Evolutionary conservation across 2,113 vertebrate genomes (phyloP).

Genomic region (Dasyornis broadbenti): DNA sequence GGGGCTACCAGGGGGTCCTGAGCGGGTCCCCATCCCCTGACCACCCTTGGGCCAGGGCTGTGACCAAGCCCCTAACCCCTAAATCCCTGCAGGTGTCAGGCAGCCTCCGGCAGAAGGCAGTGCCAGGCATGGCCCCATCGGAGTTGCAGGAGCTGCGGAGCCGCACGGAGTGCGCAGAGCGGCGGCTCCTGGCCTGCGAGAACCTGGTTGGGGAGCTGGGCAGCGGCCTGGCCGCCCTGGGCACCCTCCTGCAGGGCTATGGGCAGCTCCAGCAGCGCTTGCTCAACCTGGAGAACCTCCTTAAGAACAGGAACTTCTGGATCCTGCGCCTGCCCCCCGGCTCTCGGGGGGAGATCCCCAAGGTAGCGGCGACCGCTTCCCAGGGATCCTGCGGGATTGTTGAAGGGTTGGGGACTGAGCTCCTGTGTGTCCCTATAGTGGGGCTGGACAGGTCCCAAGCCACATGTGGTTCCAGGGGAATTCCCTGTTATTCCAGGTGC

Average conservation of each 20-base stretch:
- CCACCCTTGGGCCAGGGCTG: not conserved
- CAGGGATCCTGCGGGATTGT: not conserved
- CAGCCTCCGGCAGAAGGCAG: not conserved
- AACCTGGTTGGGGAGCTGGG: conserved; percentile 72
- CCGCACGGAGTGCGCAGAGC: conserved; percentile 46
- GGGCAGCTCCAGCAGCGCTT: conserved; percentile 67
- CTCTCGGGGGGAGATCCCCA: conserved; percentile 59
- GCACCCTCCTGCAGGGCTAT: conserved; percentile 64
- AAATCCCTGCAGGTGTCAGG: not conserved
- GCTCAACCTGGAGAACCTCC: conserved; percentile 73
- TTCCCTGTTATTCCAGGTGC: conserved; percentile 57
- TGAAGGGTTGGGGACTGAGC: not conserved
- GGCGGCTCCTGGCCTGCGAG: conserved; percentile 67
- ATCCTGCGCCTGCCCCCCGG: conserved; percentile 59
- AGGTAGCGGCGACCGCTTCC: conserved; percentile 1
- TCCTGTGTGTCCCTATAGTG: accelerated
- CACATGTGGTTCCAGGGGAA: not conserved
- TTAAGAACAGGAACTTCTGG: conserved; percentile 78
- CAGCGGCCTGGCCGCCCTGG: conserved; percentile 43
- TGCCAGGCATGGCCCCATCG: not conserved
- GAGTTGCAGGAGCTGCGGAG: conserved; percentile 66
- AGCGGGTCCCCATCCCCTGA: not conserved
- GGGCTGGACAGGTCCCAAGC: not conserved
- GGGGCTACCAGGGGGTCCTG: accelerated
- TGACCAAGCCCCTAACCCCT: accelerated